Evolutionary conservation across 2,113 vertebrate species (phyloP).

Genomic region (Alligator mississippiensis): DNA sequence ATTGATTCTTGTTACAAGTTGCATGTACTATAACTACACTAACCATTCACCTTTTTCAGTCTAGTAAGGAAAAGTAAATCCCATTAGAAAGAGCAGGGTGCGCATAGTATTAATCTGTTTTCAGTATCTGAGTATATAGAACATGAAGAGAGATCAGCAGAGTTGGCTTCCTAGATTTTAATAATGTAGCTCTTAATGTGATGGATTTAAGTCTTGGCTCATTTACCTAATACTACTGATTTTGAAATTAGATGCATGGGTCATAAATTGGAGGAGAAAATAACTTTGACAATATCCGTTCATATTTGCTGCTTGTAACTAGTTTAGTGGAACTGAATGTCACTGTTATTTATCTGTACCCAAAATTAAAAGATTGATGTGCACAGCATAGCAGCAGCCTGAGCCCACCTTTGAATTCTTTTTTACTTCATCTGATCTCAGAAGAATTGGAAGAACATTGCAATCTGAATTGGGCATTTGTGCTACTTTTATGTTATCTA

Average conservation of each 20-base stretch:
- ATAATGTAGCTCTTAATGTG: slow-evolving; percentile 39
- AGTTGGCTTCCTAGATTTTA: slow-evolving; percentile 24
- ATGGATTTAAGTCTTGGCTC: slow-evolving; percentile 52
- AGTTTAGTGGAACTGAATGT: slow-evolving; percentile 20
- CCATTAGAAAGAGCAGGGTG: neutral
- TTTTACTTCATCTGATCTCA: neutral
- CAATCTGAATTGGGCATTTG: neutral
- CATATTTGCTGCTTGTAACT: slow-evolving; percentile 24
- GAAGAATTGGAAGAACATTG: neutral
- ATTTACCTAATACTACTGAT: slow-evolving; percentile 23
- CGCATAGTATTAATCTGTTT: slow-evolving; percentile 12
- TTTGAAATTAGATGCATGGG: slow-evolving; percentile 28
- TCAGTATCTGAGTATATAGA: slow-evolving; percentile 30
- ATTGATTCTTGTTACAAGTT: slow-evolving; percentile 12
- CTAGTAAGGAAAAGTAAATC: slow-evolving; percentile 14
- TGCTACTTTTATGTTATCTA: neutral
- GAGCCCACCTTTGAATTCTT: neutral
- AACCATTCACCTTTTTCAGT: neutral
- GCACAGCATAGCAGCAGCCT: neutral
- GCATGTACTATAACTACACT: neutral
- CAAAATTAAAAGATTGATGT: neutral
- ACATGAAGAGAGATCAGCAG: slow-evolving; percentile 27
- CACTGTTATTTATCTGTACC: neutral
- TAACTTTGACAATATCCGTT: slow-evolving; percentile 15
- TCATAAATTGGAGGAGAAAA: slow-evolving; percentile 46